Evolutionary conservation across 2,113 vertebrate species (phyloP).

Genomic region (Hydrolagus affinis): DNA sequence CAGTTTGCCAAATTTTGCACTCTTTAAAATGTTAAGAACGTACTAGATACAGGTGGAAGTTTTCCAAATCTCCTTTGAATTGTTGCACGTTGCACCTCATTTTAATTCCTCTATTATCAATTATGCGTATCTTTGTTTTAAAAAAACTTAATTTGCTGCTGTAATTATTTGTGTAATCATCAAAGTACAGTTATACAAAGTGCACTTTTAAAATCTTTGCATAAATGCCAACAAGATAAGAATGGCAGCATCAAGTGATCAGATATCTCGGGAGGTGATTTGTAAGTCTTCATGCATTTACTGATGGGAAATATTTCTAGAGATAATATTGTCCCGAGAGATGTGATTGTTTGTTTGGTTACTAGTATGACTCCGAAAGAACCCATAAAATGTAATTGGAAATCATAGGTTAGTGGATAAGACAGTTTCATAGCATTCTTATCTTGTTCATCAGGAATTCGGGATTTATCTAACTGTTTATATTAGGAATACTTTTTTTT

Average conservation of each 20-base stretch:
- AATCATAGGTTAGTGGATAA: background rate
- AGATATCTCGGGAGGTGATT: background rate
- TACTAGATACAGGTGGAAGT: too few species aligned
- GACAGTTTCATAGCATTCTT: background rate
- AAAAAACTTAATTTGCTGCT: background rate
- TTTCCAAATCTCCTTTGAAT: too few species aligned
- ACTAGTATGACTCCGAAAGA: background rate
- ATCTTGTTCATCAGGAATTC: background rate
- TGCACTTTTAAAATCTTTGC: background rate
- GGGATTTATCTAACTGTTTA: background rate
- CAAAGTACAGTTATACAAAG: background rate
- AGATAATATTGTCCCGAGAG: background rate
- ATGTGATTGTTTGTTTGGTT: background rate
- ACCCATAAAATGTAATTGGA: background rate
- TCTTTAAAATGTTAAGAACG: too few species aligned
- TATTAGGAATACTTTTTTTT: too few species aligned
- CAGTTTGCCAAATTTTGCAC: too few species aligned
- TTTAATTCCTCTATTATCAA: background rate
- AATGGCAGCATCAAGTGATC: background rate
- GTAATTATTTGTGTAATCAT: background rate
- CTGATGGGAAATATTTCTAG: slow-evolving; percentile 2
- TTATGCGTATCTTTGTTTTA: background rate
- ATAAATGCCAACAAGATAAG: background rate
- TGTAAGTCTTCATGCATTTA: background rate
- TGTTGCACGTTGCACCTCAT: too few species aligned